Conservation (phyloP, 2,797 vertebrate species). For the Acrossocheilus fasciatus region DNA sequence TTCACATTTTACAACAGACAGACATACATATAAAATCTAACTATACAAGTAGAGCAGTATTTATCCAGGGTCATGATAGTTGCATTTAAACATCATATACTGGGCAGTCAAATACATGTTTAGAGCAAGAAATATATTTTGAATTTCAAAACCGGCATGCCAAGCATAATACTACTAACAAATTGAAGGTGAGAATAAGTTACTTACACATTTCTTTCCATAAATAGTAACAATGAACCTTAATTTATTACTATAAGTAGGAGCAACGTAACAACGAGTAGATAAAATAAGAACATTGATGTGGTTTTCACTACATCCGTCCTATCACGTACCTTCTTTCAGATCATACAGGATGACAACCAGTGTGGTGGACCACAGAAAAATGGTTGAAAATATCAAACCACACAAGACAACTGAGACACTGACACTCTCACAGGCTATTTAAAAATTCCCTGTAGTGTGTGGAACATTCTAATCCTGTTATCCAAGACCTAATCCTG, state of each 20-base stretch:
- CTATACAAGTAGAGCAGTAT: neutral
- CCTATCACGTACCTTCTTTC: conserved; percentile 15
- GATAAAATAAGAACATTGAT: neutral
- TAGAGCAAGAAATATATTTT: neutral
- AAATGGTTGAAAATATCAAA: conserved; percentile 28
- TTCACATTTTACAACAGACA: neutral
- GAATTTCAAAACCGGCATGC: neutral
- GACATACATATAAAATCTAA: neutral
- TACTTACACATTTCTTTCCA: neutral
- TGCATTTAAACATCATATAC: neutral
- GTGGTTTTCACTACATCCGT: neutral
- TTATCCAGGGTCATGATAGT: neutral
- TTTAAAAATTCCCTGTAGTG: conserved; percentile 63
- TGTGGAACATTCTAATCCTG: conserved; percentile 76
- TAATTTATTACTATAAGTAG: neutral
- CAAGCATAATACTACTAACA: neutral
- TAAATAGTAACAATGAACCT: neutral
- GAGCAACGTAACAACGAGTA: neutral
- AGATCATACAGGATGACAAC: conserved; percentile 19
- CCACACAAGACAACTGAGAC: conserved; percentile 7
- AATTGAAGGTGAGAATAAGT: neutral
- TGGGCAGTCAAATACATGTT: neutral
- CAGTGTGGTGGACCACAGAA: conserved; percentile 1
- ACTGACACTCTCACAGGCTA: conserved; percentile 52
- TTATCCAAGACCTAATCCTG: conserved; percentile 70